Evolutionary conservation across 1,140 invertebrate species (phyloP).

Genomic region (Episyrphus balteatus): DNA sequence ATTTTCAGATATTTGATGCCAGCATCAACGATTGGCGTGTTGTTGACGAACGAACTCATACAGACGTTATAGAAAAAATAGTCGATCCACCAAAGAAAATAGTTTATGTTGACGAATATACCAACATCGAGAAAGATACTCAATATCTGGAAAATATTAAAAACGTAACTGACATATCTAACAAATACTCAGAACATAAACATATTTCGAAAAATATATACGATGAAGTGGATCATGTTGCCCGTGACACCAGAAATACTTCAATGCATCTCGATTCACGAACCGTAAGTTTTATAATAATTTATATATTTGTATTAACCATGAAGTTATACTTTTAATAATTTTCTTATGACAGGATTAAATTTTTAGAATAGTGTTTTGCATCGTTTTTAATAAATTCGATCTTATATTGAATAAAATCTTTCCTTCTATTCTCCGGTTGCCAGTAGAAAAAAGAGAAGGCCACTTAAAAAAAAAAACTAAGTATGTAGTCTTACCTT

Average conservation of each 20-base stretch:
- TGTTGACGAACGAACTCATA: conserved; percentile 33
- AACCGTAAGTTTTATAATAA: conserved; percentile 23
- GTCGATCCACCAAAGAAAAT: conserved; percentile 33
- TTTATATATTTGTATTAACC: no score
- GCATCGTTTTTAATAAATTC: no score
- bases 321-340: no score
- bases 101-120: conserved; percentile 34
- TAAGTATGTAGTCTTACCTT: no score
- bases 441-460: no score
- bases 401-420: no score
- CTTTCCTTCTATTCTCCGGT: no score
- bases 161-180: conserved; percentile 25
- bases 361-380: no score
- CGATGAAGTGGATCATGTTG: conserved; percentile 32
- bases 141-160: conserved; percentile 30
- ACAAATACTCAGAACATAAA: conserved; percentile 34
- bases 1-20: conserved; percentile 32
- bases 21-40: conserved; percentile 37
- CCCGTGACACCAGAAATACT: not conserved
- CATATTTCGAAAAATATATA: conserved; percentile 34
- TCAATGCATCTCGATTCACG: conserved; percentile 20
- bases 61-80: conserved; percentile 37
- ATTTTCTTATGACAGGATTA: no score
- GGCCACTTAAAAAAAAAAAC: no score
- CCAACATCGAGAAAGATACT: conserved; percentile 35